Evolutionary conservation across 2,888 invertebrate genomes (phyloP).

Genomic region (Cinara cedri): DNA sequence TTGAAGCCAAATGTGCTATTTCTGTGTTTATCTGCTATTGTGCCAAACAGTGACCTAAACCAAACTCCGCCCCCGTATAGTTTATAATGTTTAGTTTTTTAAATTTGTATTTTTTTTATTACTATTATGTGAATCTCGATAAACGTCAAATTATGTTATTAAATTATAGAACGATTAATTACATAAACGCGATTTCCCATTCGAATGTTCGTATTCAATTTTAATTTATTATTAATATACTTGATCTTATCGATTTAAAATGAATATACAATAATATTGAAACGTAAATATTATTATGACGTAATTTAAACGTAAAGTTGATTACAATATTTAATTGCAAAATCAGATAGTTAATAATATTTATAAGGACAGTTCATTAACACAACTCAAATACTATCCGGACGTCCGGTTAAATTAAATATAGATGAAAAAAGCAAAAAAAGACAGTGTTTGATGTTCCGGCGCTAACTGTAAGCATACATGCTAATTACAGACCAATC

Average conservation of each 20-base stretch:
- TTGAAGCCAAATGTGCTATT: constrained; percentile 56
- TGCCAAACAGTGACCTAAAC: constrained; percentile 56
- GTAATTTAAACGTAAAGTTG: too few species aligned
- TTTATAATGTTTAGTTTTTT: neutral
- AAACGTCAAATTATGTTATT: neutral
- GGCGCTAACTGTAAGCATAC: too few species aligned
- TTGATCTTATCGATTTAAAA: neutral
- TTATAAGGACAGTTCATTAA: constrained; percentile 46
- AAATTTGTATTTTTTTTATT: constrained; percentile 22
- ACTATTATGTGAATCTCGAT: constrained; percentile 24
- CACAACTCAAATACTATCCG: neutral
- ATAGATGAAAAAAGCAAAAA: too few species aligned
- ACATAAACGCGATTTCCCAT: neutral
- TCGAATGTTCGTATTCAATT: neutral
- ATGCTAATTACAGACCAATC: too few species aligned
- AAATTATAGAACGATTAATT: neutral
- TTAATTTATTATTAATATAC: too few species aligned
- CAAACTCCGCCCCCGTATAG: constrained; percentile 45
- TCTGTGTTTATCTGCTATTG: constrained; percentile 43
- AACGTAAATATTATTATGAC: too few species aligned
- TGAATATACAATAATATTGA: neutral
- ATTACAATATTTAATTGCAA: neutral
- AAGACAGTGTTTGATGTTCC: too few species aligned
- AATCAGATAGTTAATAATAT: constrained; percentile 23
- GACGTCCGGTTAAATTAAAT: neutral